These are phyloP conservation scores for Steinernema khuongi DNA, from an alignment of 1,140 invertebrate species.

Conservation along the genomic window DNA sequence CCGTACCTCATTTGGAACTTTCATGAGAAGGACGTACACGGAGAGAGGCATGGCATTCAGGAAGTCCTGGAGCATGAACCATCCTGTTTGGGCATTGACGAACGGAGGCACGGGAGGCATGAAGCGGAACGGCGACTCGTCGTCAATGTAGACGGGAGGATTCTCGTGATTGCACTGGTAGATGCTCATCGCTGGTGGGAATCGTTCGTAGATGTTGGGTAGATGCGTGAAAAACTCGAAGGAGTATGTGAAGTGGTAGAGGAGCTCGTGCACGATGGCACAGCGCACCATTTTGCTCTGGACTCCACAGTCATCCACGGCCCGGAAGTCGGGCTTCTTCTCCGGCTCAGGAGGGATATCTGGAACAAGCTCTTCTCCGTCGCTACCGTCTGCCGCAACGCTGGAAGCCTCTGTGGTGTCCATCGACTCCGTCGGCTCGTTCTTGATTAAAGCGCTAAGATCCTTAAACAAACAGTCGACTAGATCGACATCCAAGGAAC, in stretches of 20 bases:
- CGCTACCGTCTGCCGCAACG: background rate
- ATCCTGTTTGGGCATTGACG: slow-evolving; percentile 26
- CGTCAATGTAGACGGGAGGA: slow-evolving; percentile 28
- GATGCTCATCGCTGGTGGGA: slow-evolving; percentile 27
- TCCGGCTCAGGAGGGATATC: background rate
- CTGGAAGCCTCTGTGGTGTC: too few species aligned
- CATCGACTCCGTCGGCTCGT: background rate
- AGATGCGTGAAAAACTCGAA: background rate
- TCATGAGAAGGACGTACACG: slow-evolving; percentile 32
- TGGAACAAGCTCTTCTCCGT: background rate
- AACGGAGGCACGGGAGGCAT: slow-evolving; percentile 32
- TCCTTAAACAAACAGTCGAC: too few species aligned
- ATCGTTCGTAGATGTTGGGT: slow-evolving; percentile 33
- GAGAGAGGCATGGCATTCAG: slow-evolving; percentile 38
- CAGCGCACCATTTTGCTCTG: slow-evolving; percentile 39
- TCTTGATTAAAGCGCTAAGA: too few species aligned
- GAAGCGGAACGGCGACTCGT: slow-evolving; percentile 23
- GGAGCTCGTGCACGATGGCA: slow-evolving; percentile 39
- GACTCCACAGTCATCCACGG: slow-evolving; percentile 31
- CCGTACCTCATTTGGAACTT: slow-evolving; percentile 30
- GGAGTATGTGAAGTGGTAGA: slow-evolving; percentile 35
- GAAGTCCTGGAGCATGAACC: slow-evolving; percentile 41
- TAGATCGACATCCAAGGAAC: background rate
- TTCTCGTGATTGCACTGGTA: slow-evolving; percentile 16
- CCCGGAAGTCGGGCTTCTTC: slow-evolving; percentile 16